Base-by-base conservation (phyloP, 2,888 invertebrate species). In the Lathronympha strigana region DNA sequence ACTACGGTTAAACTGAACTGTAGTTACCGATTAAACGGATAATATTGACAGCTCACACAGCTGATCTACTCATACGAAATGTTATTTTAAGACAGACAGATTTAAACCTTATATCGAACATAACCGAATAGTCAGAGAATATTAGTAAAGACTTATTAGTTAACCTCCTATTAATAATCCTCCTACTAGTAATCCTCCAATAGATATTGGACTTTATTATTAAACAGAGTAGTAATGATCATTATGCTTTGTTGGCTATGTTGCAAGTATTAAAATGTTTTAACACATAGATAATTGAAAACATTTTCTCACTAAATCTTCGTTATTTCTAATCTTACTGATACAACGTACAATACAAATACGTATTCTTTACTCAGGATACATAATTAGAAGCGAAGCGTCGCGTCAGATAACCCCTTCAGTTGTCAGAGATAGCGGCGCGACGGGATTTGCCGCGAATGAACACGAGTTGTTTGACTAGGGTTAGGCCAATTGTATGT, bases 401-500 rank as follows among this genome's bases (percentile, higher is more conserved):
- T 25, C 43, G n/a, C 51, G 61, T 53, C 47, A 63, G 63, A 63
- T 63, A 63, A 63, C 55, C 63, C 28, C 49, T 31, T 40, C 55
- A 57, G 40, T 25, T 40, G 63, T 63, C 62, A 28, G 38, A 25
- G 51, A 53, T 53, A 51, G 55, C 49, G 53, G 31, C 21, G 21
- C 17, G 19, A 47, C 25, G n/a, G 40, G 51, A 43, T 57, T 57
- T 43, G 19, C 43, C 13, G 28, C 25, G 19, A 28, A 54, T 33
- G 23, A 54, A 54, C 21, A 17, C 19, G 33, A 51, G 23, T 53
- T 53, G 31, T 51, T 17, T 9, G 17, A 19, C 51, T 19, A 21
- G 33, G 13, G 51, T 13, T 13, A 11, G 33, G n/a, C n/a, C 8
- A n/a, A 53, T 19, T 23, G 4, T 2, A 21, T 5, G 21, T 36